Evolutionary conservation across 2,113 vertebrate genomes (phyloP).

Genomic region (Cephalopterus ornatus): DNA sequence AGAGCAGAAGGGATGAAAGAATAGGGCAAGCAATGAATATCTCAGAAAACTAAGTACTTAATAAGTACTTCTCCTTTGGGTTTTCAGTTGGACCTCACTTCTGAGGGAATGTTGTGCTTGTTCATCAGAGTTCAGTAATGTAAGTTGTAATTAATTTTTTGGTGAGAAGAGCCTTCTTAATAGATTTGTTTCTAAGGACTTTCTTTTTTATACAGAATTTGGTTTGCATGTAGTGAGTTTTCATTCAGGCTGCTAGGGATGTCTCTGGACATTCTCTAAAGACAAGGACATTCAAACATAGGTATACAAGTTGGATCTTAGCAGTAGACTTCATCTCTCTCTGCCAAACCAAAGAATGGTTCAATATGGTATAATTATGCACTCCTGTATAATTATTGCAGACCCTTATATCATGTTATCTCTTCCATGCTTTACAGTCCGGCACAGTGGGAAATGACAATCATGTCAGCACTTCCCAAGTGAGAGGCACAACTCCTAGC

Average conservation of each 20-base stretch:
- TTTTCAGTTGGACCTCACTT: not conserved
- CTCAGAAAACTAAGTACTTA: slow-evolving; percentile 11
- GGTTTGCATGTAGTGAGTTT: slow-evolving; percentile 33
- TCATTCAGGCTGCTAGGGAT: slow-evolving; percentile 29
- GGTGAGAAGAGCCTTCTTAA: not conserved
- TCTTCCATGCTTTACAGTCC: not conserved
- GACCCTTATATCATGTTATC: not conserved
- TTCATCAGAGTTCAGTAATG: slow-evolving; percentile 9
- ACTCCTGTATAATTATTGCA: not conserved
- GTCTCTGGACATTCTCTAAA: not conserved
- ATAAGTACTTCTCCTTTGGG: not conserved
- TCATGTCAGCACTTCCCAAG: not conserved
- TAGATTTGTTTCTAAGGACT: slow-evolving; percentile 28
- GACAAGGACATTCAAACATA: not conserved
- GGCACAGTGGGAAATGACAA: not conserved
- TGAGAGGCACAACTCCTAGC: not conserved
- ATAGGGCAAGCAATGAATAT: not conserved
- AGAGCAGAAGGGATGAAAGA: not conserved
- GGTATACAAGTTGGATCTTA: not conserved
- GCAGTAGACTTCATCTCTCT: not conserved
- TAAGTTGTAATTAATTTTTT: slow-evolving; percentile 13
- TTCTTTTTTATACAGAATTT: not conserved
- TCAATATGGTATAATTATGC: not conserved
- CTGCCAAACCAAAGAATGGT: slow-evolving; percentile 32
- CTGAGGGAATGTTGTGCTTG: slow-evolving; percentile 19